A percentile compares a stretch with the other conserved stretches of the same genome.
Evolutionary conservation across 2,797 vertebrate species (phyloP).

Genomic region (Hylomyscus alleni): DNA sequence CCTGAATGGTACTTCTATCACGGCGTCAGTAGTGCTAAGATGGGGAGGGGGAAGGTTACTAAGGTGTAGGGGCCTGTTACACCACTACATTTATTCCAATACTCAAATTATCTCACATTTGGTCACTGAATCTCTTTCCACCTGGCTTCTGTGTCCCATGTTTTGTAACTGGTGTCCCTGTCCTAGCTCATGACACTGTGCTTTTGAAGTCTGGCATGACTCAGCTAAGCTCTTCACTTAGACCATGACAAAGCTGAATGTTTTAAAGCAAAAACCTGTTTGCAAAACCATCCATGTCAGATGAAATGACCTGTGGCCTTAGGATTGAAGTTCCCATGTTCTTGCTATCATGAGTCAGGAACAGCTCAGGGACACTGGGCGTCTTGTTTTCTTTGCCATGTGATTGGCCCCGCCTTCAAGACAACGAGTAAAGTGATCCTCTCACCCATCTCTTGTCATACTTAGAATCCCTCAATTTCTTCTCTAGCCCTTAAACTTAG

Average conservation of each 20-base stretch:
- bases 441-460: background rate
- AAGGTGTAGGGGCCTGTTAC: background rate
- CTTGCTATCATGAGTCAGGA: background rate
- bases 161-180: background rate
- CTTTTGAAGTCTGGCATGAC: background rate
- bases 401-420: background rate
- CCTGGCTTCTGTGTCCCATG: background rate
- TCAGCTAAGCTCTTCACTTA: constrained; percentile 20
- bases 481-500: background rate
- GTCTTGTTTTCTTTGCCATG: background rate
- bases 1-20: background rate
- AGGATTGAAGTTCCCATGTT: background rate
- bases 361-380: background rate
- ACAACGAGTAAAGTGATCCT: background rate
- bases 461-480: background rate
- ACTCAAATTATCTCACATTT: constrained; percentile 44
- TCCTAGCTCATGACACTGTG: background rate
- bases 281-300: background rate
- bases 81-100: constrained; percentile 24
- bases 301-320: background rate
- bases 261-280: constrained; percentile 5
- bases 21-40: background rate
- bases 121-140: background rate
- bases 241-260: background rate
- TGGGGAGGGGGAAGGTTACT: background rate